Evolutionary conservation across 2,113 vertebrate genomes (phyloP).

Genomic region (Circaetus cinerascens): DNA sequence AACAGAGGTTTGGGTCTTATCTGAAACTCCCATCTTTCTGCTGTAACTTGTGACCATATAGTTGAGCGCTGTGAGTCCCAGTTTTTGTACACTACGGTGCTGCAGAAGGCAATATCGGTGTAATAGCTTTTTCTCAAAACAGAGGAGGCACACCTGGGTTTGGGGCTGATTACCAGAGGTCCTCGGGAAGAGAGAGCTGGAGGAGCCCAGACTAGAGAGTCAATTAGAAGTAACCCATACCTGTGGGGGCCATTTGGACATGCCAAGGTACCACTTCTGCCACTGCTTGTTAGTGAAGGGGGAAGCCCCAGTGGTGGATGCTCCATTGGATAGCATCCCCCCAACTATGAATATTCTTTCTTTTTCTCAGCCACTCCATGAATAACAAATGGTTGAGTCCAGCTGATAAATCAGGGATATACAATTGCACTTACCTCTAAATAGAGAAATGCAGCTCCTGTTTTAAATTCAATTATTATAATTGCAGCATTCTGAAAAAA

Average conservation of each 20-base stretch:
- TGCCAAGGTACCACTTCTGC: not conserved
- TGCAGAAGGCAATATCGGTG: not conserved
- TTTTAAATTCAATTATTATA: conserved; percentile 70
- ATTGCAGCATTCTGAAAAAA: conserved; percentile 51
- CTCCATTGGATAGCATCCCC: not conserved
- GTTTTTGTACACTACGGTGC: fast-evolving
- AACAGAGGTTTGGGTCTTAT: not conserved
- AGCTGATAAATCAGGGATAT: conserved; percentile 33
- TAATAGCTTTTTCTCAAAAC: not conserved
- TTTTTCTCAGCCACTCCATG: not conserved
- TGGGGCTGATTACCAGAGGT: not conserved
- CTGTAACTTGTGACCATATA: not conserved
- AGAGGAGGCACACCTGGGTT: fast-evolving
- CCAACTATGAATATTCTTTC: not conserved
- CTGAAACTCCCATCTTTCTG: not conserved
- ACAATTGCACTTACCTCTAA: conserved; percentile 53
- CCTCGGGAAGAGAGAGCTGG: not conserved
- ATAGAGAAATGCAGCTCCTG: conserved; percentile 46
- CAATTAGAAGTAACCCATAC: fast-evolving
- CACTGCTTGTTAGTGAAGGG: not conserved
- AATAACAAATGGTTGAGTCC: not conserved
- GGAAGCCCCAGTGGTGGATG: not conserved
- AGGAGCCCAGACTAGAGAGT: not conserved
- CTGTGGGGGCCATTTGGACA: not conserved
- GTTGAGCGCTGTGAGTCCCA: not conserved